phyloP scores from a whole-genome alignment of 2,113 vertebrate genomes.

The Amphilophus citrinellus region DNA sequence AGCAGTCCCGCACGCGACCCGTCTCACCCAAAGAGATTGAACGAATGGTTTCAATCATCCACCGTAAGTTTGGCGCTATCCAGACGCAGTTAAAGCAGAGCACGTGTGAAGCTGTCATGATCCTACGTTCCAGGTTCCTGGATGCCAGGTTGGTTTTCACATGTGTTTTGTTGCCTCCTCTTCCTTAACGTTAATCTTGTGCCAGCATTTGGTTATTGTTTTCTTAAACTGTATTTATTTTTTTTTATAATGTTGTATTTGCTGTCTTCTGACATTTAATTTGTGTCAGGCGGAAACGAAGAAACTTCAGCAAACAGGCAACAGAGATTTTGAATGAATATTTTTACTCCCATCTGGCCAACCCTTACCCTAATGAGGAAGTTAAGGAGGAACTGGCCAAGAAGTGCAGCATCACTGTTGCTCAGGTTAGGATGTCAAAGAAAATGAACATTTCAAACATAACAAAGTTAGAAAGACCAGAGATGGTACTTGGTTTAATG shows the following conservation, averaged over 20 bases:
- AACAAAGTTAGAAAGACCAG: neutral
- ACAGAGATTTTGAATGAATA: conserved; percentile 96
- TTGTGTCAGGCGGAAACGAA: conserved; percentile 39
- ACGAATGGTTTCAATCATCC: conserved; percentile 84
- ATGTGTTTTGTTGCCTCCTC: neutral
- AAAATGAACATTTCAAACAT: neutral
- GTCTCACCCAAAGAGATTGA: conserved; percentile 75
- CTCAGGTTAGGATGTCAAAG: conserved; percentile 78
- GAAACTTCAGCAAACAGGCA: conserved; percentile 95
- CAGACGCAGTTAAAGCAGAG: conserved; percentile 68
- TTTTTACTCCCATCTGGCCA: conserved; percentile 98
- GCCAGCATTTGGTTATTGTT: accelerated
- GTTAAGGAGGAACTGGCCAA: conserved; percentile 96
- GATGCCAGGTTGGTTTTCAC: conserved; percentile 51
- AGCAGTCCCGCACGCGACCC: conserved; percentile 54
- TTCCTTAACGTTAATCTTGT: neutral
- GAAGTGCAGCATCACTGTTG: conserved; percentile 91
- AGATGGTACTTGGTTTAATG: neutral
- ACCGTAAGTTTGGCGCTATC: conserved; percentile 86
- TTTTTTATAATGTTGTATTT: neutral
- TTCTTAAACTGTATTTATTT: too few species aligned
- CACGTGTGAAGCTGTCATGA: conserved; percentile 63
- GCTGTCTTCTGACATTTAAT: neutral
- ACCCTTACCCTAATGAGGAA: conserved; percentile 97
- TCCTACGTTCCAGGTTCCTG: conserved; percentile 53